Conservation (phyloP, 2,888 invertebrate species). For the Formica aserva region DNA sequence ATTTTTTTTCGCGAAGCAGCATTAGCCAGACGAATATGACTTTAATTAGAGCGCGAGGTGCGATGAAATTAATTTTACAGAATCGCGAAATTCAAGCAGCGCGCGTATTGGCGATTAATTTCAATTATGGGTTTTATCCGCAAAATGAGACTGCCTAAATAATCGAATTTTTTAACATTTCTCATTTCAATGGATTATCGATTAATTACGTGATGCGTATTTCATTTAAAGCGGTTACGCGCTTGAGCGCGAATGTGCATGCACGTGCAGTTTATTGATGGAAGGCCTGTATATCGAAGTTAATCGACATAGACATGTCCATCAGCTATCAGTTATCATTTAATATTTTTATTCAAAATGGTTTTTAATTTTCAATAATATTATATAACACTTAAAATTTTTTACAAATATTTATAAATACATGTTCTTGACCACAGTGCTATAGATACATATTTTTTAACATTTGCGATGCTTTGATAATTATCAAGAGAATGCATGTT, state of each 20-base stretch:
- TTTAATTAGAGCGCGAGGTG: constrained; percentile 11
- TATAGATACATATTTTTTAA: background rate
- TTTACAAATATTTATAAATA: background rate
- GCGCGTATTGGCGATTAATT: constrained; percentile 16
- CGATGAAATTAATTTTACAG: constrained; percentile 30
- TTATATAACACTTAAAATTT: background rate
- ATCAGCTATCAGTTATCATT: background rate
- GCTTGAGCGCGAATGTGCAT: background rate
- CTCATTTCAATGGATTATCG: background rate
- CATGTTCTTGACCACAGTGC: background rate
- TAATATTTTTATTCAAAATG: background rate
- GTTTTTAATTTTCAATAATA: background rate
- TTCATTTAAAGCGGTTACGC: constrained; percentile 7
- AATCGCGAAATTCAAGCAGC: background rate
- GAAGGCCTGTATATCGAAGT: background rate
- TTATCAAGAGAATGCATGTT: background rate
- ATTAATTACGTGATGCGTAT: constrained; percentile 6
- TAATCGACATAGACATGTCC: background rate
- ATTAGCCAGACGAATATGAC: background rate
- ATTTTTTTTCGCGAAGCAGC: background rate
- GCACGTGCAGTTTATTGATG: background rate
- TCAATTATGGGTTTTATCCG: constrained; percentile 6
- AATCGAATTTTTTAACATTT: constrained; percentile 20
- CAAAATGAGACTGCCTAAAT: constrained; percentile 9
- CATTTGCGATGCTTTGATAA: background rate